Evolutionary conservation across 1,140 invertebrate species (phyloP), one percentile per base, ranked within the genome.

Genomic region (Asobara japonica): DNA sequence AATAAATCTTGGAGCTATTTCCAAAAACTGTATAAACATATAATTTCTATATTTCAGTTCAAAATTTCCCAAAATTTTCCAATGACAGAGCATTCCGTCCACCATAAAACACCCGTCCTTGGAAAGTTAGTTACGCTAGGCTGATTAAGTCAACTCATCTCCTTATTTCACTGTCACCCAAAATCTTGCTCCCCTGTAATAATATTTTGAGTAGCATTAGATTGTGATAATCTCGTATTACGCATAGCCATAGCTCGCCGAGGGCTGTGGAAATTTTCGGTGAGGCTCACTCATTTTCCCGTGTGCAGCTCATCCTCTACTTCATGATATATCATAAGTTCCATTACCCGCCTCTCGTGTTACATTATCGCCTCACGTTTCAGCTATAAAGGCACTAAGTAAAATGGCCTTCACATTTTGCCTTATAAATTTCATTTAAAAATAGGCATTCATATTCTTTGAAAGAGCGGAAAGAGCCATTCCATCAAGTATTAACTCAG

Each of bases 301-400:
- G 2, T 36, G 31, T 60, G 16, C 33, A 30, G 38, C 45, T 20
- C 41, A 68, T 56, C 22, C 45, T 45, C 27, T 16, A 29, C 74
- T 71, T 74, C 62, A 78, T 79, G 79, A 80, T 80, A 79, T 80
- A 79, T 80, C 78, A 78, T 80, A 79, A 80, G 79, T 79, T 79
- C 78, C 77, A 80, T 80, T 80, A 80, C 68, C 76, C 67, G 60
- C 38, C 25, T 75, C 73, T 76, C 73, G 72, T 73, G 77, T 79
- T 79, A 79, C 78, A 80, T 79, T 80, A 79, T 80, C 78, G 74
- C 51, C 65, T 74, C 77, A 79, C 78, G 78, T 80, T 77, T 78
- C 74, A 72, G 76, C 77, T 79, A 79, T 79, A 78, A 79, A 79
- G 74, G 71, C 74, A 73, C 74, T 79, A 77, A 75, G 74, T 73